Percentiles rank a stretch among this genome's conserved stretches.
phyloP scores from a whole-genome alignment of 1,140 invertebrate genomes.

The Drosophila parvula region DNA sequence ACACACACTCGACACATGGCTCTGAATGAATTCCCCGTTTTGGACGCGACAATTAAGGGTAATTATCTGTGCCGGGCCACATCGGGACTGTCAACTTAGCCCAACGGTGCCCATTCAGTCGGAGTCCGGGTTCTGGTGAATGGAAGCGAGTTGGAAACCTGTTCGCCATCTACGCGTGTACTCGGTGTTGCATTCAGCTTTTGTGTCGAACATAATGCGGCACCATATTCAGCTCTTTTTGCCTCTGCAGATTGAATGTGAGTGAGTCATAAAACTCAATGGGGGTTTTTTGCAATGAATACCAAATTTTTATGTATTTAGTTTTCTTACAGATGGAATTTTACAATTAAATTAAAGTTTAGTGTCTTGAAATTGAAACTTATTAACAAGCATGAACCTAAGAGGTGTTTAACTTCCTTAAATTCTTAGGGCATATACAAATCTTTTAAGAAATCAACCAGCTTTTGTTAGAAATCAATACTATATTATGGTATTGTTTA shows the following conservation, averaged over 20 bases:
- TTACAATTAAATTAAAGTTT: neutral
- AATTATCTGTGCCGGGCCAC: constrained; percentile 64
- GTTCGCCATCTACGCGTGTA: constrained; percentile 21
- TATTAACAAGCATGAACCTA: no score
- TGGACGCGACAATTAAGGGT: constrained; percentile 74
- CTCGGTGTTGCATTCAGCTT: constrained; percentile 33
- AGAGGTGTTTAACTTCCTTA: no score
- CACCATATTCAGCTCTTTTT: neutral
- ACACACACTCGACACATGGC: constrained; percentile 59
- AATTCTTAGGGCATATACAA: no score
- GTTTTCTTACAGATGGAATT: neutral
- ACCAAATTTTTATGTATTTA: constrained; percentile 3
- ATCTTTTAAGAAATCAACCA: no score
- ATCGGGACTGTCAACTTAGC: constrained; percentile 45
- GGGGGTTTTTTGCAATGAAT: neutral
- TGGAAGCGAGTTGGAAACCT: constrained; percentile 43
- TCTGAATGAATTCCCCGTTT: constrained; percentile 63
- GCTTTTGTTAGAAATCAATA: no score
- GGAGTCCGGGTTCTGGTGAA: constrained; percentile 35
- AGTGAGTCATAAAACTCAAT: constrained; percentile 14
- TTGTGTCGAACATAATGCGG: constrained; percentile 17
- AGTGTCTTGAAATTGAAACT: no score
- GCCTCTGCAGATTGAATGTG: neutral
- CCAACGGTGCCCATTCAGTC: constrained; percentile 30
- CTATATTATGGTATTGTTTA: no score